Base-by-base conservation (phyloP, 2,888 invertebrate species). In the Xiphydria camelus region DNA sequence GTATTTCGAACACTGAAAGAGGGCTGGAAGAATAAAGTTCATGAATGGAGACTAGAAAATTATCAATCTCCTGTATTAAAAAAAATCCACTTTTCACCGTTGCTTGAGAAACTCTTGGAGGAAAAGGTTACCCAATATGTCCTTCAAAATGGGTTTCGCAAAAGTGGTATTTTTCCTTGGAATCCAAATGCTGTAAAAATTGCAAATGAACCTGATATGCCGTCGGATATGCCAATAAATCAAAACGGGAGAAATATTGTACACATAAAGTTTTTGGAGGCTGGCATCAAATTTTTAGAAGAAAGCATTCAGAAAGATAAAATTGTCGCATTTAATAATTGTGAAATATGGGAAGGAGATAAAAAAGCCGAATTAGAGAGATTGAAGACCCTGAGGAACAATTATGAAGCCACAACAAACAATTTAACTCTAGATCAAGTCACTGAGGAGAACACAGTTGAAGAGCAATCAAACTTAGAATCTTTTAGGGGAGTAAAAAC, bases 81-180 rank as follows among this genome's bases (percentile, higher is more conserved):
- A 35, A 62, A 57, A 50, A 49, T 48, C 46, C 41, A 62, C 49
- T 63, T 69, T 53, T 45, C 64, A 22, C 55, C 51, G 20, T 23
- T 64, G 29, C 48, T 68, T 6, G 33, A 59, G 29, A 41, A 50
- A 42, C 53, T 53, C 31, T 42, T 70, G 19, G 45, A 60, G 17
- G 25, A 45, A 34, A 45, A 14, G 33, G 44, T 57, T 25, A 51
- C 45, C 20, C 31, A 44, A 49, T 29, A 17, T 23, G 59, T 59
- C 42, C 38, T 61, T 20, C 42, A 33, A 31, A 62, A 62, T 55
- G 64, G 54, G 29, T 70, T 58, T 44, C 48, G 53, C 42, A 58
- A 54, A 47, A 61, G 65, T 49, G 66, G 64, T 39, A 43, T 64
- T 39, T 60, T 49, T 49, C 53, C 54, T 32, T 60, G 50, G 49